Evolutionary conservation across 35 echinoderm and acorn worm genomes (phyloP), one percentile per base, ranked within the genome.

Genomic region (Diadema setosum): DNA sequence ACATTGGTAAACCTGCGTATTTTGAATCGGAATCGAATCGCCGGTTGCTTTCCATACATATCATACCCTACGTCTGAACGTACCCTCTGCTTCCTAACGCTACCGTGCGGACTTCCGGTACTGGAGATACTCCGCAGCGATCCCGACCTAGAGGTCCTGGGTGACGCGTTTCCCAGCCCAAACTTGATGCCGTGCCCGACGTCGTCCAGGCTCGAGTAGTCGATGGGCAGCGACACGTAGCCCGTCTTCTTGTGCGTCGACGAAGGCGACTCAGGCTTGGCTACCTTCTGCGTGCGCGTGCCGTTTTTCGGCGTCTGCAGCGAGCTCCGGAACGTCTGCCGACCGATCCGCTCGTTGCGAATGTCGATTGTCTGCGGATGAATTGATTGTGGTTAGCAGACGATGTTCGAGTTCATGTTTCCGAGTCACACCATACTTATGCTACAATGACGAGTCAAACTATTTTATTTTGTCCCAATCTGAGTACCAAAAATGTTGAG

Each of bases 261-360:
- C 88, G 88, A 4, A 75, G 70, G 42, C 67, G 25, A 57, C 45
- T 95, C 84, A 70, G 90, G 58, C 70, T 95, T 78, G 1, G 36
- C 86, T 27, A 99, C 86, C 59, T 99, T 99, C 33, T 87, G 92
- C 14, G 96, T 90, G 5, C 96, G 89, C 3, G 92, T 82, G 56
- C 85, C 75, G 75, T 91, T 92, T 52, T 99, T 99, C 21, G 70
- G 93, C 5, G 96, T 99, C 20, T 23, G 83, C 90, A 17, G 88
- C 80, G 5, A 94, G 82, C 25, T 91, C 88, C 45, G 83, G 88
- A 58, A 91, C 82, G 34, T 87, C 83, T 83, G 36, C 5, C 88
- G 89, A 32, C 83, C 83, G 11, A 91, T 86, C 30, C 84, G 88
- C 46, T 95, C 93, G 20, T 91, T 90, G 75, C 91, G 82, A 35